Evolutionary conservation across 2,888 invertebrate species (phyloP), one percentile per base, ranked within the genome.

Genomic region (Drosophila lutescens): DNA sequence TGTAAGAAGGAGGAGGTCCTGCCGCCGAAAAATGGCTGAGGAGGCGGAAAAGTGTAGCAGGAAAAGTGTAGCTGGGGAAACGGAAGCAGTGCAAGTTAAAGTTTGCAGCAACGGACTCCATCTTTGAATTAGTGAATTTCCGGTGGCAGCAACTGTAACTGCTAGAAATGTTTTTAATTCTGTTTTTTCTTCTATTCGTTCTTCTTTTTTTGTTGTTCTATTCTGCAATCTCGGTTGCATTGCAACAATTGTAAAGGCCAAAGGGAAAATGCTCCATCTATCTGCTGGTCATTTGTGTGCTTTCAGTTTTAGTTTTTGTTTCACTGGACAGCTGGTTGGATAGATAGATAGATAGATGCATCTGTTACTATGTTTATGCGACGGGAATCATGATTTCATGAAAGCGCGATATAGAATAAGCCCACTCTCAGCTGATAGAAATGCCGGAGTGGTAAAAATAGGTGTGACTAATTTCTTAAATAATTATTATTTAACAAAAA

Each of bases 61-160:
- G 40, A 26, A 26, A 26, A 26, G 10, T 23, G 40, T 34, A 56
- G 53, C 38, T 30, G 57, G 49, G 82, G 72, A 87, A 77, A 17
- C 82, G 77, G 74, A 85, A 75, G 54, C 58, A 62, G 72, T 66
- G 57, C 76, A 74, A 87, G 79, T 81, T 74, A 74, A 85, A 85
- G 74, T 81, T 89, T 63, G 67, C 74, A 73, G 49, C 47, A 54
- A 57, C 49, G 53, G 70, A 71, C 66, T 70, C 72, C 88, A 79
- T 75, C 82, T 79, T 85, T 79, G 88, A 81, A 77, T 85, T 79
- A 73, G 82, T 74, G 73, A 67, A 86, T 88, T 86, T 89, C 89
- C 89, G 86, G 77, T 73, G 53, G 56, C 40, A 71, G 50, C 62
- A 49, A 66, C 32, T 56, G 68, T 47, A 63, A 61, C 55, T 49